Base-by-base conservation (phyloP, 1,140 invertebrate genomes). In the Cydia strobilella region DNA sequence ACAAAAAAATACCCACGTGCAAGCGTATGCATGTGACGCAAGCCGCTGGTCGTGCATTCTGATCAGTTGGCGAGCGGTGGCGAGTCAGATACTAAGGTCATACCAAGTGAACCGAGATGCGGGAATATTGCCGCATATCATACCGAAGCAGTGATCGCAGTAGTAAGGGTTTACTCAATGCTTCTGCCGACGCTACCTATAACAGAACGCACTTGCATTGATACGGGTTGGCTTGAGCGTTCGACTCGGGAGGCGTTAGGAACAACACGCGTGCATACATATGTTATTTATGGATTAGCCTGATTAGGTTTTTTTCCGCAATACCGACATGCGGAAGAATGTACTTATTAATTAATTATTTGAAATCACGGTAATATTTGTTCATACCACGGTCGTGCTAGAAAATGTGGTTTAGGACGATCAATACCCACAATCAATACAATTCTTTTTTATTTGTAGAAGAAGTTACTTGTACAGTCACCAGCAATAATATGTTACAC, bases 271-370 rank as follows among this genome's bases (percentile, higher is more conserved):
- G 20, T 23, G 20, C 20, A 59, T 54, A 54, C 51, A 54, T 59
- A 59, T 59, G 54, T 59, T 59, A 59, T 59, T 59, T 59, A 59
- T 59, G 54, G 54, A 59, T 59, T 59, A 59, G 20, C 54, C 54
- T 23, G 54, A 59, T 59, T 59, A 59, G 54, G 20, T 23, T 10
- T 59, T 59, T 23, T 59, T 23, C 6, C 6, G 20, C 54, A 59
- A 59, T 51, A 3, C 48, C 48, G 54, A 59, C 54, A 59, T 23
- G 20, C 54, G 54, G 54, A 59, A 59, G 54, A 59, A 59, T 59
- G 18, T 0, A 51, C 48, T 51, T 23, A 59, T 59, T 23, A 59
- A 10, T 59, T 51, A 59, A 59, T 59, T 23, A 59, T 20, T 59
- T 12, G 54, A 59, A 59, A 59, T 23, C 54, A 59, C 54, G 54